phyloP scores from a whole-genome alignment of 2,888 invertebrate species.

The Pseudoips prasinana region DNA sequence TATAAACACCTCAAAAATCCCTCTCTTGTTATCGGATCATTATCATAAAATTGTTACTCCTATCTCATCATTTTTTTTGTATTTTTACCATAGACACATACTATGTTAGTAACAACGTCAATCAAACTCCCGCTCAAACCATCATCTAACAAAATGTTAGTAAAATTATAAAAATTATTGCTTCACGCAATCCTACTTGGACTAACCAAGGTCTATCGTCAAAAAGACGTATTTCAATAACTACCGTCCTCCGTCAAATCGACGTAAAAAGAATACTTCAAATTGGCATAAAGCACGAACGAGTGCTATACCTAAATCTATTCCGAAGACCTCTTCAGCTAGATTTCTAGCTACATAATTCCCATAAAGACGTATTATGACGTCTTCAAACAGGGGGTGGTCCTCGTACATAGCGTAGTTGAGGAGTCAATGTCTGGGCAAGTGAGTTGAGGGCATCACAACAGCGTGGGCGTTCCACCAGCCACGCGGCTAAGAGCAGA shows the following conservation, averaged over 20 bases:
- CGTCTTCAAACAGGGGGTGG: constrained; percentile 88
- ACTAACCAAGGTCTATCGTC: constrained; percentile 14
- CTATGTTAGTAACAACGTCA: constrained; percentile 49
- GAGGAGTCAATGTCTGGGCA: constrained; percentile 88
- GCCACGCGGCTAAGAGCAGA: constrained; percentile 87
- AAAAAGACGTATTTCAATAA: constrained; percentile 1
- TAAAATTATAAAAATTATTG: constrained; percentile 47
- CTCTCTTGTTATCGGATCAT: constrained; percentile 22
- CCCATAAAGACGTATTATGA: constrained; percentile 29
- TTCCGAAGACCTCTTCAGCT: background rate
- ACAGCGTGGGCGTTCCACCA: constrained; percentile 89
- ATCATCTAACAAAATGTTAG: constrained; percentile 41
- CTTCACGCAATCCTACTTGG: constrained; percentile 39
- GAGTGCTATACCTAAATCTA: background rate
- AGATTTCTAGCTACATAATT: constrained; percentile 23
- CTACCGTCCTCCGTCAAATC: constrained; percentile 2
- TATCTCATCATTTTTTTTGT: constrained; percentile 19
- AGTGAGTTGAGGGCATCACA: constrained; percentile 90
- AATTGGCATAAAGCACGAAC: constrained; percentile 1
- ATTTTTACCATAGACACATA: constrained; percentile 18
- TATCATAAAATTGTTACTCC: constrained; percentile 20
- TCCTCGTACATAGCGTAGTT: constrained; percentile 90
- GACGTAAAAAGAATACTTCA: background rate
- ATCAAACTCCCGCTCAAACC: constrained; percentile 22
- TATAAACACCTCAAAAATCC: constrained; percentile 6